Conservation (phyloP, 2,797 vertebrate genomes). For the Gastrophryne carolinensis region DNA sequence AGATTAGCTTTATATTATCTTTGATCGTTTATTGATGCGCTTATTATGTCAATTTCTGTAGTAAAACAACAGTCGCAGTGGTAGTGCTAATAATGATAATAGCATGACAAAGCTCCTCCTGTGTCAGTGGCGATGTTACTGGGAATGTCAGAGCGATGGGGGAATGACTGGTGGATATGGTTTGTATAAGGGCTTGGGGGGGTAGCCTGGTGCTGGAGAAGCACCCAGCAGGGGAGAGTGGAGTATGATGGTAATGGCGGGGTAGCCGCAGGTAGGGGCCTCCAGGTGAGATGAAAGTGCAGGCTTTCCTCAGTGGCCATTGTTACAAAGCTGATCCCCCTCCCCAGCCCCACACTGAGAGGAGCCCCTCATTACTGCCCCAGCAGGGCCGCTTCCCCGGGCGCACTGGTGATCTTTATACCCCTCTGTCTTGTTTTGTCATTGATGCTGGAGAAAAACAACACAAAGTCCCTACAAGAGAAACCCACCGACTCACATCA, state of each 20-base stretch:
- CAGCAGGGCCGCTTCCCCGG: constrained; percentile 17
- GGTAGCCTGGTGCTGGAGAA: no score
- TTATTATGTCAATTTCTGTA: no score
- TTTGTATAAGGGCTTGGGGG: no score
- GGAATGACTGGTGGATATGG: no score
- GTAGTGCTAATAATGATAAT: no score
- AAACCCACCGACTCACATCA: background rate
- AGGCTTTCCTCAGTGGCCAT: background rate
- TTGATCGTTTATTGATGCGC: no score
- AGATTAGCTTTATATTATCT: no score
- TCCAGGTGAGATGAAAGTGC: constrained; percentile 44
- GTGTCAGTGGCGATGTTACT: background rate
- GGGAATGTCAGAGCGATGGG: no score
- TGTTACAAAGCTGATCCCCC: constrained; percentile 33
- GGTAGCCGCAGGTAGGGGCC: constrained; percentile 22
- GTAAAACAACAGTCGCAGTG: no score
- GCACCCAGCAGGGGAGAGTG: constrained; percentile 20
- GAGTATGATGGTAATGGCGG: constrained; percentile 18
- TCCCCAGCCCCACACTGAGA: constrained; percentile 36
- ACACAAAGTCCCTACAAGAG: background rate
- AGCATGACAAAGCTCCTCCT: no score
- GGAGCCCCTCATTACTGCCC: constrained; percentile 29
- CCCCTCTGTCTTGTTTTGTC: background rate
- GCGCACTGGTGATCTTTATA: background rate
- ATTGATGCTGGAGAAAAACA: constrained; percentile 11